phyloP scores from a whole-genome alignment of 2,888 invertebrate genomes.

The Teleiodes luculella region DNA sequence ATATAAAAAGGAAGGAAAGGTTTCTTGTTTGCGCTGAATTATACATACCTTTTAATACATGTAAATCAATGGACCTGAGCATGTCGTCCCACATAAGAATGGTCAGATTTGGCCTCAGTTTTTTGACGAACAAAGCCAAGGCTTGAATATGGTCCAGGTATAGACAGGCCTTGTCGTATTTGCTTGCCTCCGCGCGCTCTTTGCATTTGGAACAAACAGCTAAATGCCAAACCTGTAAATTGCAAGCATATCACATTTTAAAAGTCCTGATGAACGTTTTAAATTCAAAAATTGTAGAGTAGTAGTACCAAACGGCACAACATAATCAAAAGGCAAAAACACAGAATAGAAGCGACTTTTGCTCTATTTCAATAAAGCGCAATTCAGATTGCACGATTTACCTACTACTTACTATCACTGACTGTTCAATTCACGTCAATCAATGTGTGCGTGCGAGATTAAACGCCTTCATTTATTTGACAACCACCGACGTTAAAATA shows the following conservation, averaged over 20 bases:
- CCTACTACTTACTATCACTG: slow-evolving; percentile 52
- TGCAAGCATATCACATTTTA: neutral
- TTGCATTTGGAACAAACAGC: slow-evolving; percentile 80
- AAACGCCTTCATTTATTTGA: too few species aligned
- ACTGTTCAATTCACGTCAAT: too few species aligned
- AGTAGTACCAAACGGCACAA: too few species aligned
- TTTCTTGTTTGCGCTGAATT: too few species aligned
- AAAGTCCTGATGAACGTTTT: too few species aligned
- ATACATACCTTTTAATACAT: slow-evolving; percentile 77
- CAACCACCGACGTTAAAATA: too few species aligned
- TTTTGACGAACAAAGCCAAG: slow-evolving; percentile 79
- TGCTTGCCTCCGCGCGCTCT: slow-evolving; percentile 60
- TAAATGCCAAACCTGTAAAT: slow-evolving; percentile 83
- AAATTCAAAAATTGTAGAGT: too few species aligned
- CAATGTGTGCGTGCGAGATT: too few species aligned
- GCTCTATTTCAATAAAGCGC: neutral
- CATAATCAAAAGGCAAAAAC: too few species aligned
- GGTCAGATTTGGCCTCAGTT: slow-evolving; percentile 79
- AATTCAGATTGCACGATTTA: neutral
- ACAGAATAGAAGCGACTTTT: too few species aligned
- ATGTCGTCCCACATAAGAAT: slow-evolving; percentile 94
- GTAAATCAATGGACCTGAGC: slow-evolving; percentile 80
- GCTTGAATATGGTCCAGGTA: slow-evolving; percentile 83
- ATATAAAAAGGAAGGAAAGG: too few species aligned
- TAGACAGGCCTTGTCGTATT: slow-evolving; percentile 76